Conservation (phyloP, 2,797 vertebrate species). For the Balearica regulorum region DNA sequence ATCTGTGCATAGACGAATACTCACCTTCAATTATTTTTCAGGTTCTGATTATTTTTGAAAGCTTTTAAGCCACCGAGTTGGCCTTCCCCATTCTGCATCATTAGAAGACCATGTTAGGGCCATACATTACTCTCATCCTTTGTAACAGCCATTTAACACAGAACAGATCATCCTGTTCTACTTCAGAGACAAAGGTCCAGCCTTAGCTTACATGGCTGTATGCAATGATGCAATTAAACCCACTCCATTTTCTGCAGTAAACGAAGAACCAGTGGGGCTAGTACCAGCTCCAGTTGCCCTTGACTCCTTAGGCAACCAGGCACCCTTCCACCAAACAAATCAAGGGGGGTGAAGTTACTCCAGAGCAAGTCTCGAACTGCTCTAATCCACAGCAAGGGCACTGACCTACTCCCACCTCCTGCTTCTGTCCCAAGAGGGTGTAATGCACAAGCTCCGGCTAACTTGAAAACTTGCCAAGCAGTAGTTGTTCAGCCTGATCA, state of each 20-base stretch:
- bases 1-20: background rate
- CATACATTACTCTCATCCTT: background rate
- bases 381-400: rapidly evolving
- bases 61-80: rapidly evolving
- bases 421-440: background rate
- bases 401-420: background rate
- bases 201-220: background rate
- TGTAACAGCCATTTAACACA: background rate
- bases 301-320: background rate
- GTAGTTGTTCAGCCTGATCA: background rate
- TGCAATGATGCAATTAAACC: background rate
- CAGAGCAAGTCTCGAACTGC: background rate
- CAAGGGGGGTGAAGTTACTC: background rate
- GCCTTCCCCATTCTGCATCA: background rate
- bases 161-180: background rate
- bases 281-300: background rate
- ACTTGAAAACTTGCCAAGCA: background rate
- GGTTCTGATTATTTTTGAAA: background rate
- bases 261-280: background rate
- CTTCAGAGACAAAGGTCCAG: background rate
- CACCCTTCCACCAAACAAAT: background rate
- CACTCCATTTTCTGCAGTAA: background rate
- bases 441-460: rapidly evolving
- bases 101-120: background rate
- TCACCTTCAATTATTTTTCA: background rate